A percentile compares a stretch with the other conserved stretches of the same genome.
These are phyloP conservation scores for Suillia variegata DNA, from an alignment of 2,888 invertebrate species.

Conservation along the genomic window DNA sequence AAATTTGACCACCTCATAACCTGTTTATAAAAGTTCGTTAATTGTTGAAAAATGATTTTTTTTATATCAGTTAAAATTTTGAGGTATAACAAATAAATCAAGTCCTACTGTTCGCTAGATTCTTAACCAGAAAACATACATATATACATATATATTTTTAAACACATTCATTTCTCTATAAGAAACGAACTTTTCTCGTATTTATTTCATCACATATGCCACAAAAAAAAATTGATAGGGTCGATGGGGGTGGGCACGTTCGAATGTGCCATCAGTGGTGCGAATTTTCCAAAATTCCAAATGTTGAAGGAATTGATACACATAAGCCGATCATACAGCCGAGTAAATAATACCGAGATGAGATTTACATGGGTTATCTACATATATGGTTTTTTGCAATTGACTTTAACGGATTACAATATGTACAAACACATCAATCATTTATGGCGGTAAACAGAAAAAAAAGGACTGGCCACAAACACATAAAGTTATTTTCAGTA, in stretches of 20 bases:
- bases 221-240: no score
- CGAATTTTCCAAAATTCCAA: neutral
- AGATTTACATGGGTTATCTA: slow-evolving; percentile 25
- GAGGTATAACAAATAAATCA: no score
- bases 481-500: neutral
- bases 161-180: neutral
- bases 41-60: no score
- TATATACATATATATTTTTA: neutral
- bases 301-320: neutral
- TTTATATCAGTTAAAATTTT: no score
- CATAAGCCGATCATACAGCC: slow-evolving; percentile 44
- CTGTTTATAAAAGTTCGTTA: no score
- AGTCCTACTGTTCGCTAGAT: no score
- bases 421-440: neutral
- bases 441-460: slow-evolving; percentile 4
- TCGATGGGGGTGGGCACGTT: slow-evolving; percentile 22
- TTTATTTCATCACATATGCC: slow-evolving; percentile 20
- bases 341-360: slow-evolving; percentile 33
- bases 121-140: no score
- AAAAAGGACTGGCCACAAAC: neutral
- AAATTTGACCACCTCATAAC: no score
- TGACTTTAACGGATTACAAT: slow-evolving; percentile 35
- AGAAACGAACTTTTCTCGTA: no score
- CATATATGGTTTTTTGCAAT: slow-evolving; percentile 22
- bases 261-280: slow-evolving; percentile 2